Percentiles rank a stretch among this genome's conserved stretches.
Evolutionary conservation across 2,797 vertebrate genomes (phyloP).

Genomic region (Petrocephalus schoutedeni): DNA sequence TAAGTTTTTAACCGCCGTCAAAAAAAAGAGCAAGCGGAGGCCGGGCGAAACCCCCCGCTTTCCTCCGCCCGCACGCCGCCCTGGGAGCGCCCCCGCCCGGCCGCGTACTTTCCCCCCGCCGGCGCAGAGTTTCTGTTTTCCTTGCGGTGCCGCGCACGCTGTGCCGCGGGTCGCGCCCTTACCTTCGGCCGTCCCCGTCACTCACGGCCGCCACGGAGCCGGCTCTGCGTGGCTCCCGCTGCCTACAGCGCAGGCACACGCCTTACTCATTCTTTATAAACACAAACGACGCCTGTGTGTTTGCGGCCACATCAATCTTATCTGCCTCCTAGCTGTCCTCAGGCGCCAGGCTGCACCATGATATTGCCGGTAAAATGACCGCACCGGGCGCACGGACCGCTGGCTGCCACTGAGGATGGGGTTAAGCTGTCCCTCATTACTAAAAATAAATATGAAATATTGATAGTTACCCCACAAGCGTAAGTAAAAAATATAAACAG

Average conservation of each 20-base stretch:
- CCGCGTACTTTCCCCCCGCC: conserved; percentile 22
- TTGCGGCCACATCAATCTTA: neutral
- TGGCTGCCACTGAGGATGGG: neutral
- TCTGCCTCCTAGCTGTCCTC: neutral
- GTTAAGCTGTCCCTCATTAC: neutral
- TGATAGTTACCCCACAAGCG: neutral
- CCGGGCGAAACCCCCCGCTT: conserved; percentile 34
- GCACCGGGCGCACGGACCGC: neutral
- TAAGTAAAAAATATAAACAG: neutral
- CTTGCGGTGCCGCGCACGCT: neutral
- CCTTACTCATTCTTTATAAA: neutral
- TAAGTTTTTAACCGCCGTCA: neutral
- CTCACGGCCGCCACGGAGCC: neutral
- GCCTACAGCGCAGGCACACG: neutral
- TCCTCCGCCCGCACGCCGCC: conserved; percentile 32
- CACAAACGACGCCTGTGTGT: neutral
- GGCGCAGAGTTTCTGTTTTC: neutral
- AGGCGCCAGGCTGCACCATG: neutral
- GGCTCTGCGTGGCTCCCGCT: neutral
- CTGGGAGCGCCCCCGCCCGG: conserved; percentile 23
- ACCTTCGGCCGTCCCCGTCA: neutral
- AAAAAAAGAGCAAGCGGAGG: conserved; percentile 10
- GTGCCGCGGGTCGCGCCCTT: neutral
- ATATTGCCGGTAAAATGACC: neutral
- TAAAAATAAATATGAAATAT: neutral